Evolutionary conservation across 2,888 invertebrate genomes (phyloP), one percentile per base, ranked within the genome.

Genomic region (Zootermopsis nevadensis): DNA sequence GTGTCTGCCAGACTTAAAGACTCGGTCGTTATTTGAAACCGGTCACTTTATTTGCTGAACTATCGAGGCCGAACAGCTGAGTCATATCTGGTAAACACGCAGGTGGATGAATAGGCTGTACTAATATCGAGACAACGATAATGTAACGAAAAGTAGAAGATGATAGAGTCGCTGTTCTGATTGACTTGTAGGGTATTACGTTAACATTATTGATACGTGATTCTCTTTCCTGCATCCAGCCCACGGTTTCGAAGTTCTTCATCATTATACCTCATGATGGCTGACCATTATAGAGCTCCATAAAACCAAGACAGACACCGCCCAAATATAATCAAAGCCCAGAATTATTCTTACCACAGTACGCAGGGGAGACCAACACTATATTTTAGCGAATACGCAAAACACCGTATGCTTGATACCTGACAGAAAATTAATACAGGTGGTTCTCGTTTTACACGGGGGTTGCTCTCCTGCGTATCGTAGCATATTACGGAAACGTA

Each of bases 141-240:
- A 48, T 4, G 48, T 48, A 48, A 38, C 38, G 38, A 4, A 4
- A 53, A 60, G 60, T 0, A n/a, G 60, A 27, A n/a, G 60, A 60
- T 60, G 60, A 60, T 60, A 60, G 60, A 60, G 60, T 27, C 60
- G 60, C n/a, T 27, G 27, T 60, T 27, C 60, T 60, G 60, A 60
- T 60, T 60, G 60, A 60, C 60, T 60, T 60, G 60, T 60, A 60
- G 60, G n/a, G 60, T 60, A 60, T 60, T 60, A 60, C 27, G n/a
- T 60, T 60, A 60, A 60, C 60, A 60, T 60, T 60, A 60, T 60
- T 60, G 60, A 60, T 60, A 60, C 60, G 60, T 27, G 60, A 27
- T 60, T 48, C 48, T 48, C 48, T 48, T 48, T n/a, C 3, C 48
- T 48, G 19, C 19, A 48, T 12, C 55, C 27, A 27, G 60, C 60